Conservation (phyloP, 2,888 invertebrate species). For the Epirrhoe tristata region DNA sequence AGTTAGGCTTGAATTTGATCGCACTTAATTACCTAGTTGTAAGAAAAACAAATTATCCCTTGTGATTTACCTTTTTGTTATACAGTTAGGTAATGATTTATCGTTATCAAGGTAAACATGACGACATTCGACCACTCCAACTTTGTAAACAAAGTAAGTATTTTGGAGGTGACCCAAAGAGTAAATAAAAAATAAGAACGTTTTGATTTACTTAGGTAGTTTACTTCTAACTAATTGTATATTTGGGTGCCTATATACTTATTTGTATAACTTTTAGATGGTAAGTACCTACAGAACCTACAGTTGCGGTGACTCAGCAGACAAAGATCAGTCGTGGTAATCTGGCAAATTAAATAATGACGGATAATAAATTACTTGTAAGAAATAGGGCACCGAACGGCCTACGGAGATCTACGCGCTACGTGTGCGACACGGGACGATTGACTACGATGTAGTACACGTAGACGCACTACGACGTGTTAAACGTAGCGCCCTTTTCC, state of each 20-base stretch:
- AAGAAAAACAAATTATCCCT: neutral
- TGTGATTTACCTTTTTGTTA: neutral
- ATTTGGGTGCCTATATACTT: too few relatives aligned
- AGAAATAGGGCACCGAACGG: constrained; percentile 49
- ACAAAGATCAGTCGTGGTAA: constrained; percentile 45
- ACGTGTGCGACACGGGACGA: constrained; percentile 19
- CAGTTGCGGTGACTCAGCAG: constrained; percentile 38
- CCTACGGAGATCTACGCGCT: constrained; percentile 32
- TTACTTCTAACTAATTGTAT: too few relatives aligned
- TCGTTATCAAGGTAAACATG: neutral
- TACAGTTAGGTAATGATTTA: neutral
- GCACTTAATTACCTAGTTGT: neutral
- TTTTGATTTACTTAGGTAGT: neutral
- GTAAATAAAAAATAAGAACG: neutral
- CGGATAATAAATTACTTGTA: constrained; percentile 47
- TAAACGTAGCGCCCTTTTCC: too few relatives aligned
- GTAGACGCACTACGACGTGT: constrained; percentile 6
- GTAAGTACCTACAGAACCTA: neutral
- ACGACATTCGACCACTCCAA: neutral
- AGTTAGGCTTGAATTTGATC: neutral
- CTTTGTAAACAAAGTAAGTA: neutral
- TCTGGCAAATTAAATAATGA: constrained; percentile 54
- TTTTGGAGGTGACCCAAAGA: neutral
- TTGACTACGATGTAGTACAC: constrained; percentile 9
- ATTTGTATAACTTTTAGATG: neutral